These are phyloP conservation scores for Vidua macroura DNA, from an alignment of 2,113 vertebrate species.

Conservation along the genomic window DNA sequence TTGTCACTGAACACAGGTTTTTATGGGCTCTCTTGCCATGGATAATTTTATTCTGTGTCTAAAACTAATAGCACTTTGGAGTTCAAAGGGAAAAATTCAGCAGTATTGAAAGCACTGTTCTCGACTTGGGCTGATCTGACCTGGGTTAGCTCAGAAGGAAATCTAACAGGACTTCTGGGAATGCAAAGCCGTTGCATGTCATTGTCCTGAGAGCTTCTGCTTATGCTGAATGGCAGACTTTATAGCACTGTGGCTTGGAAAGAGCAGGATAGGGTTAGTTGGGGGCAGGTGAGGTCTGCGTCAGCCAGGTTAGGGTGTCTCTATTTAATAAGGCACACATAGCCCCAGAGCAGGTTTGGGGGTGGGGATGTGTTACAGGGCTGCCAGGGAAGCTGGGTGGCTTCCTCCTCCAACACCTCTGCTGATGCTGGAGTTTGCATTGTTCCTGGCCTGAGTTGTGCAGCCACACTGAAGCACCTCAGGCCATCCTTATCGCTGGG, in stretches of 20 bases:
- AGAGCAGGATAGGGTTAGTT: not conserved
- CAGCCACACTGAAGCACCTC: not conserved
- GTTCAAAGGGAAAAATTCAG: not conserved
- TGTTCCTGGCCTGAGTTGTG: not conserved
- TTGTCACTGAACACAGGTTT: not conserved
- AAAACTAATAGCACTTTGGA: not conserved
- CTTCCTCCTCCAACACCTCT: not conserved
- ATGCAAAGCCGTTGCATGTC: accelerated
- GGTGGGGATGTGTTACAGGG: not conserved
- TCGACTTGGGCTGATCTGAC: not conserved
- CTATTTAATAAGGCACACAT: accelerated
- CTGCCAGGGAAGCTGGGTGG: not conserved
- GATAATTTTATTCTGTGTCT: not conserved
- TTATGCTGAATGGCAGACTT: not conserved
- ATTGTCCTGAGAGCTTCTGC: not conserved
- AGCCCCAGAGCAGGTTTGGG: not conserved
- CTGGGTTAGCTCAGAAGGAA: not conserved
- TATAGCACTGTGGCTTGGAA: not conserved
- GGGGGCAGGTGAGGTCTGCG: not conserved
- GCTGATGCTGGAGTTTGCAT: not conserved
- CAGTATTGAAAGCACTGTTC: not conserved
- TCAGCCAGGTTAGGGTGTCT: not conserved
- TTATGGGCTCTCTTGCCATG: not conserved
- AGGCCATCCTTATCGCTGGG: not conserved
- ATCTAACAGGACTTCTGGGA: not conserved